Evolutionary conservation across 2,888 invertebrate species (phyloP), one percentile per base, ranked within the genome.

Genomic region (Copidosoma aretas): DNA sequence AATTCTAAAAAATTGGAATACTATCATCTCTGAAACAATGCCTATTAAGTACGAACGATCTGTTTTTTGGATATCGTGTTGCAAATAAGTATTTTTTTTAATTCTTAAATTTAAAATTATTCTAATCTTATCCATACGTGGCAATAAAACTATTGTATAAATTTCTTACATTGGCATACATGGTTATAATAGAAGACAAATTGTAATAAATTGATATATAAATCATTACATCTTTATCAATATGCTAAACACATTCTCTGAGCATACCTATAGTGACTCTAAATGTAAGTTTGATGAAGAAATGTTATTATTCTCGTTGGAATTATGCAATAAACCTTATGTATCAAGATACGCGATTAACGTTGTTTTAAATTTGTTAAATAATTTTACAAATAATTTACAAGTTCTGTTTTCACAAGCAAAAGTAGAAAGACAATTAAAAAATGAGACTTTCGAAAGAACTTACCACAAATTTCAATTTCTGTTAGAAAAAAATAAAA

Each of bases 271-370:
- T 49, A 5, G 4, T 49, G 10, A 4, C 17, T 49, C 49, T n/a
- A 49, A 49, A 49, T 10, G 19, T n/a, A 49, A 5, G 3, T n/a
- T 49, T 4, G 49, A 49, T n/a, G 17, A n/a, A 15, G 52, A 53
- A 53, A 19, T 53, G 12, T 19, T 53, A 12, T 19, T 19, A 53
- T 53, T 53, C 22, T 19, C 10, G 17, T 21, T 53, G 8, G n/a
- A 17, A 53, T 21, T 70, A 32, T 70, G 68, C 51, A 68, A 68
- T 19, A 60, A 68, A 56, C 63, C 70, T 10, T 53, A 57, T 19
- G 17, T 72, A 24, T 72, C 72, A 10, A 46, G 70, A 21, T 63
- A 60, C 60, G 67, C 60, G 17, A 64, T 72, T 5, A 63, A 70
- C 56, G 10, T 21, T 57, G 41, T 71, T 14, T 46, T 70, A 22